phyloP scores from a whole-genome alignment of 2,888 invertebrate genomes.

The Seladonia tumulorum region DNA sequence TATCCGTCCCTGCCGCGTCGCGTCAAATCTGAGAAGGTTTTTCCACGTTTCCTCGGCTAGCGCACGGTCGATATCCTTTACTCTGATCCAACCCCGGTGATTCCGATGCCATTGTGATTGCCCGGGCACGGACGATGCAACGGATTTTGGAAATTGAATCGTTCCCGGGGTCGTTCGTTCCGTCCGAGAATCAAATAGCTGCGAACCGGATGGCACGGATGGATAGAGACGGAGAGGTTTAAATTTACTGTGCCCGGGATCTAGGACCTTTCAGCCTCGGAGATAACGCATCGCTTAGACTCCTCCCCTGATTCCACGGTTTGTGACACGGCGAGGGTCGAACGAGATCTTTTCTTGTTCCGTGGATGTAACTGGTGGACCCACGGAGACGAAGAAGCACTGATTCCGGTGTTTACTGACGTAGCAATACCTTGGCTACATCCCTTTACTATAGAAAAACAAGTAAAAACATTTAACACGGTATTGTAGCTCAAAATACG shows the following conservation, averaged over 20 bases:
- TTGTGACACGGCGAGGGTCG: background rate
- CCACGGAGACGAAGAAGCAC: background rate
- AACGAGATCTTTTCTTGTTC: background rate
- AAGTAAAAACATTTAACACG: too few relatives aligned
- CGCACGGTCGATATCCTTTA: background rate
- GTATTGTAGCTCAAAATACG: too few relatives aligned
- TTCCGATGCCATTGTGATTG: background rate
- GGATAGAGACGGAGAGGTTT: background rate
- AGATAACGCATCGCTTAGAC: background rate
- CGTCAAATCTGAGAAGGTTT: slow-evolving; percentile 26
- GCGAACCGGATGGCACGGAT: background rate
- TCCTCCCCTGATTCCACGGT: background rate
- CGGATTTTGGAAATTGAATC: slow-evolving; percentile 40
- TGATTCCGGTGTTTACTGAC: background rate
- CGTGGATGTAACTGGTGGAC: background rate
- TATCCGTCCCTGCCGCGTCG: slow-evolving; percentile 6
- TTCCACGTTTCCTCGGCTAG: slow-evolving; percentile 3
- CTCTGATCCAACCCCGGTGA: background rate
- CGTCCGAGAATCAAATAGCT: background rate
- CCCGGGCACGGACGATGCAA: background rate
- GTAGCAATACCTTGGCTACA: too few relatives aligned
- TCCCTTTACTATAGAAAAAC: too few relatives aligned
- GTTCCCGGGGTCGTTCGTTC: background rate
- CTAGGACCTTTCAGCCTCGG: background rate
- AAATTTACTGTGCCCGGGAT: slow-evolving; percentile 2